Conservation (phyloP, 2,113 vertebrate species). For the Oncorhynchus masou region DNA sequence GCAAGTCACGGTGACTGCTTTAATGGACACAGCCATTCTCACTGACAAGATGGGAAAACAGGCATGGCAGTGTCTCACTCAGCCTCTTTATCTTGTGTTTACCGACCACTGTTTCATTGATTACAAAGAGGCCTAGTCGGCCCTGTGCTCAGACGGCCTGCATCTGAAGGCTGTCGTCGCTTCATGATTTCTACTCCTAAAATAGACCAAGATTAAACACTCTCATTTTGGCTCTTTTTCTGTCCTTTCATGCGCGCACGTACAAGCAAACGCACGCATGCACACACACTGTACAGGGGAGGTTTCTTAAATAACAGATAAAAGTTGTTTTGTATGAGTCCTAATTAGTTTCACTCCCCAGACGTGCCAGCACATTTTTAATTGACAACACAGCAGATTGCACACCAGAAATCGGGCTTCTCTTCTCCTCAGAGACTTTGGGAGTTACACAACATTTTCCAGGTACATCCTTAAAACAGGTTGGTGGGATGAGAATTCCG, state of each 20-base stretch:
- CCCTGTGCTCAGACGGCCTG: constrained; percentile 10
- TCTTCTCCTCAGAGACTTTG: constrained; percentile 26
- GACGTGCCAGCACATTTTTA: constrained; percentile 46
- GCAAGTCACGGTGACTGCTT: constrained; percentile 55
- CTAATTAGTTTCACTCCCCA: constrained; percentile 57
- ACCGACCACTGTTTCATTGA: constrained; percentile 58
- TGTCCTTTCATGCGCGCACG: not conserved
- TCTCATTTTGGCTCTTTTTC: not conserved
- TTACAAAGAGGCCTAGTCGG: constrained; percentile 43
- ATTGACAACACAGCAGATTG: constrained; percentile 55
- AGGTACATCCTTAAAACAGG: constrained; percentile 24
- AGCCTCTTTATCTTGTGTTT: constrained; percentile 67
- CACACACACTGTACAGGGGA: constrained; percentile 8
- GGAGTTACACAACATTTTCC: constrained; percentile 38
- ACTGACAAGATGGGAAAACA: constrained; percentile 66
- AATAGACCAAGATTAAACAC: not conserved
- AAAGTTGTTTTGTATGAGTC: constrained; percentile 42
- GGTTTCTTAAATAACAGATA: constrained; percentile 36
- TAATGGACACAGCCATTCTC: constrained; percentile 64
- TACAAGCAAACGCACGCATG: not conserved
- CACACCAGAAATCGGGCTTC: constrained; percentile 35
- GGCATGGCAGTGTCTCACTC: constrained; percentile 64
- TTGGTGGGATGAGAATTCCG: constrained; percentile 11
- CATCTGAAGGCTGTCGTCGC: constrained; percentile 6
- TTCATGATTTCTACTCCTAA: constrained; percentile 12